A percentile compares a stretch with the other conserved stretches of the same genome.
Evolutionary conservation across 2,797 vertebrate genomes (phyloP).

Genomic region (Chrosomus eos): DNA sequence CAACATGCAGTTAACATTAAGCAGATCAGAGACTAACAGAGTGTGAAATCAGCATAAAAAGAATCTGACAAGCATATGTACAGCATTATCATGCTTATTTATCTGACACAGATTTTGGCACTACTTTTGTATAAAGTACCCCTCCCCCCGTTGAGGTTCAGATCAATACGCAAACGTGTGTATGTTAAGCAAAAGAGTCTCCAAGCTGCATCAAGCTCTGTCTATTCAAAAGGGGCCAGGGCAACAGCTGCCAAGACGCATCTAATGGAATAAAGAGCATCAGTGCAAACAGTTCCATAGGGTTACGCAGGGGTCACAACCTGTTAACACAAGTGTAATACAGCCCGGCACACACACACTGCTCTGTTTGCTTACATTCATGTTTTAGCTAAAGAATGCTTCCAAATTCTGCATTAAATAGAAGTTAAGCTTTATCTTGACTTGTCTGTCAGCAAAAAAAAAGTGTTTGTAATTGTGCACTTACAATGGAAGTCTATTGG

Average conservation of each 20-base stretch:
- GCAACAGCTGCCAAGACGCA: conserved; percentile 42
- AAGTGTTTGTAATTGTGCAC: not conserved
- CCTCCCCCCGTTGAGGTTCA: not conserved
- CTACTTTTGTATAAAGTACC: conserved; percentile 2
- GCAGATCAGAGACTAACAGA: not conserved
- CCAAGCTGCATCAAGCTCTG: conserved; percentile 6
- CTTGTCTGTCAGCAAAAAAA: no score
- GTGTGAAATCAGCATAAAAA: conserved; percentile 3
- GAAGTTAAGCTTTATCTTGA: not conserved
- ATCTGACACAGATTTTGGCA: not conserved
- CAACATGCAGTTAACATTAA: not conserved
- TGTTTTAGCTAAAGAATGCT: not conserved
- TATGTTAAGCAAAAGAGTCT: conserved; percentile 38
- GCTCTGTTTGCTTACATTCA: conserved; percentile 18
- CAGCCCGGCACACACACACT: not conserved
- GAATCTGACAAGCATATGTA: conserved; percentile 4
- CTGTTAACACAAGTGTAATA: conserved; percentile 30
- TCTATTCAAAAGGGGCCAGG: conserved; percentile 12
- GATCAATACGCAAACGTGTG: conserved; percentile 15
- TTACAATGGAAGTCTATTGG: not conserved
- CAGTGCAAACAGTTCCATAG: conserved; percentile 31
- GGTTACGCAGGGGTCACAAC: conserved; percentile 51
- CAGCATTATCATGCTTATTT: conserved; percentile 18
- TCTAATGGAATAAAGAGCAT: conserved; percentile 52
- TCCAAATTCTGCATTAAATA: not conserved